Evolutionary conservation across 2,797 vertebrate genomes (phyloP), one percentile per base, ranked within the genome.

Genomic region (Ctenochaetus hawaiiensis): DNA sequence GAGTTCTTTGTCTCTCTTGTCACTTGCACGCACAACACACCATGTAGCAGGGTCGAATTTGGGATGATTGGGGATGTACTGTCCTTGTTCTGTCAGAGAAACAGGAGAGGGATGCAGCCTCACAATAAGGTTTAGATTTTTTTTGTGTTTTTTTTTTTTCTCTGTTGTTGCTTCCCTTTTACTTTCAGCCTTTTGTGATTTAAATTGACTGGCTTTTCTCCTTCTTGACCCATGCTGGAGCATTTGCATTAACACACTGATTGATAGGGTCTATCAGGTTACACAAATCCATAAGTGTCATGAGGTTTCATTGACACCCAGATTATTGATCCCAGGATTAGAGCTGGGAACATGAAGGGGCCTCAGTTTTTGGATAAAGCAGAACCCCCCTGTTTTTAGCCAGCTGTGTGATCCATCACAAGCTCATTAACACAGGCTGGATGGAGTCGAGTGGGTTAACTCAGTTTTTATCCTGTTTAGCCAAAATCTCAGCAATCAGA

Each of bases 241-340:
- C 34, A 39, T 23, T 49, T 34, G 18, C 47, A 69, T 75, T 37
- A 77, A 78, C 48, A 12, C 75, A 14, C n/a, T 61, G 70, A 73
- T 69, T 79, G 67, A 83, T 45, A 6, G 54, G 37, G 60, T 67
- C 68, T 67, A 81, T 92, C 85, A 74, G 58, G 48, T 84, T 69
- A 83, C 7, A 58, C 69, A 13, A 57, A 91, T 90, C 87, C 49
- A 72, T 81, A 83, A 41, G 59, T 64, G 79, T 74, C 82, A 66
- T 14, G 8, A 69, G 30, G 17, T 57, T 80, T 71, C 57, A 85
- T 79, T 77, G 77, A 84, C 82, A 86, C 61, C 0, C 8, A 23
- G 67, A 66, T 69, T 84, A 91, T 92, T 90, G 92, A 92, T 89
- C 70, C 30, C 5, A 14, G 84, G 82, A 87, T 94, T 86, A 82